Evolutionary conservation across 2,797 vertebrate species (phyloP), one percentile per base, ranked within the genome.

Genomic region (Periparus ater): DNA sequence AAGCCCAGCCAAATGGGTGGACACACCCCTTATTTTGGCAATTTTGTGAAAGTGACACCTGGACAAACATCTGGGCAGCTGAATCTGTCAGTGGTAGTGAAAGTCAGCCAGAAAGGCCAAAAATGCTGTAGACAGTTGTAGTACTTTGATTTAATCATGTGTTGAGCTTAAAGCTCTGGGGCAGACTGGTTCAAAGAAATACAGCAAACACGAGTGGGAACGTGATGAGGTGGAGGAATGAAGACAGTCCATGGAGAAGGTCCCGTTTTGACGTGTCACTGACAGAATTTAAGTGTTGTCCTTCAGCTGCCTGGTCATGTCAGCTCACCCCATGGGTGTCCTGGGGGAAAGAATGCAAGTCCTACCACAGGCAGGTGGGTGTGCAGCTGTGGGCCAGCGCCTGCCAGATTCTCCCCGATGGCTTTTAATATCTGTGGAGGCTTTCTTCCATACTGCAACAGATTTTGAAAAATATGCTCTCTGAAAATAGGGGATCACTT

Each of bases 81-180:
- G 97, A 96, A 97, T 98, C 98, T 98, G 98, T 98, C 98, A 99
- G 98, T 98, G 79, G 96, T 97, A 98, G 97, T 97, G 97, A 98
- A 98, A 98, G 98, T 96, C 97, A 98, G 97, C 97, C 97, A 96
- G 88, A 97, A 98, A 98, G 98, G 97, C 98, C 94, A 97, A 97
- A 98, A 96, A 97, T 97, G 95, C 97, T 98, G 97, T 97, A 98
- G 97, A 97, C 98, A 98, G 96, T 97, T 98, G 48, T 60, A 58
- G 71, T 63, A 72, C 38, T 95, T 94, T 78, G 70, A 93, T 95
- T 92, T 80, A 92, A 95, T 78, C 70, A 65, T 68, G 70, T 26
- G 26, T 87, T 94, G 85, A 88, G 65, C 57, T 94, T 81, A 23
- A 83, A 70, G 44, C 40, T 81, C 12, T 66, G n/a, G 38, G 71